Evolutionary conservation across 2,888 invertebrate genomes (phyloP), one percentile per base, ranked within the genome.

Genomic region (Netelia virgata): DNA sequence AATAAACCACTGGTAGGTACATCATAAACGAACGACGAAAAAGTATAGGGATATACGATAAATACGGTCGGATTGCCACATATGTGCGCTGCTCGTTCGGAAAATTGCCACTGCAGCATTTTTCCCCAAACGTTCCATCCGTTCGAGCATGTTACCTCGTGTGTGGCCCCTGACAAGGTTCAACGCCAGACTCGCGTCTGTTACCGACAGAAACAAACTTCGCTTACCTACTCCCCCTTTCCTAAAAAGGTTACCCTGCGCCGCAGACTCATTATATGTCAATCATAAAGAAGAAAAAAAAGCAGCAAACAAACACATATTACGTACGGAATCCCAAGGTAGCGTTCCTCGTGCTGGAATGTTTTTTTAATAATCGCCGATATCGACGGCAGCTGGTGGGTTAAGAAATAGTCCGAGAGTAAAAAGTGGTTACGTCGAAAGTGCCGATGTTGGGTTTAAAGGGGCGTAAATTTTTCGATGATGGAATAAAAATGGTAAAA

Each of bases 401-500:
- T 68, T 47, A 59, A 76, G 57, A 68, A 57, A 43, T 47, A 68
- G 57, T 76, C 47, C 16, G 47, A 18, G 43, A 18, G 11, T 11
- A 28, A 14, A 16, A 68, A 76, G 68, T 47, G 68, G 47, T 69
- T 36, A 68, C 68, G 57, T 9, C n/a, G 28, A 47, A 41, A 36
- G n/a, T 53, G 50, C 9, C 64, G 59, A 61, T 47, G 77, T 59
- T 69, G 18, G 47, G 23, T 61, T 61, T 47, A 11, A 69, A 77
- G 68, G 59, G 50, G 16, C 59, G 5, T 28, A 11, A 16, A 28
- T 43, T 18, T 14, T 28, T 28, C 59, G 28, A 50, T 18, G 59
- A 59, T 5, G 68, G 59, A 77, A 77, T 69, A 28, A 59, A 59
- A 69, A 66, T 57, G 28, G 3, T 28, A 5, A 2, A 28, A 28